Evolutionary conservation across 2,888 invertebrate species (phyloP), one percentile per base, ranked within the genome.

Genomic region (Leucania comma): DNA sequence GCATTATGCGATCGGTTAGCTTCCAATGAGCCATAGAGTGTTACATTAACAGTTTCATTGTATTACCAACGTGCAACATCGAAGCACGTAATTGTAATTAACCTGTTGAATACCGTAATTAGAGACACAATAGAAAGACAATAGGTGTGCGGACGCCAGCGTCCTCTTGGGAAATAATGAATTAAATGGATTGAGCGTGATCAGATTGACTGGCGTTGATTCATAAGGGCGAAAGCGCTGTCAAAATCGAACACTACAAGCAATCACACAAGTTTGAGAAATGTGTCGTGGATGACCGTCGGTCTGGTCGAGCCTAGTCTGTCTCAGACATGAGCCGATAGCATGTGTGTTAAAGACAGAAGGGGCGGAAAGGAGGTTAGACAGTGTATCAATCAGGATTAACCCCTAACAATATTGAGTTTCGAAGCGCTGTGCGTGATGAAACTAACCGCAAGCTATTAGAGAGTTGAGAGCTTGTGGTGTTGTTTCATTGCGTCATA

Each of bases 361-460:
- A 14, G 12, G 17, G 0, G 3, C 6, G 22, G 3, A 1, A 35
- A 3, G 35, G 32, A 26, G n/a, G 38, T 17, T 5, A 22, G 9
- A n/a, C 24, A 29, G 5, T 48, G 12, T 24, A 42, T 17, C 20
- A 42, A 5, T 42, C 17, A 42, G 42, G 5, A 24, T 59, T 20
- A 9, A 59, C 26, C 35, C 42, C 22, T 26, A 14, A 20, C 26
- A 35, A 20, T 42, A 69, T 59, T 46, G 20, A 70, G 22, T 35
- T 46, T 46, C 17, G 20, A 8, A 46, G 22, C 32, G 26, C 17
- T 14, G n/a, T n/a, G 24, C 17, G 42, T 53, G 24, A n/a, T 6
- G 46, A n/a, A 9, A 48, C 46, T 20, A 61, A 26, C 42, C 42
- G 12, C 20, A 20, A 10, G 12, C 20, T 35, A n/a, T 26, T 35